These are phyloP conservation scores for Octonoba sinensis DNA, from an alignment of 2,888 invertebrate species.

Conservation along the genomic window DNA sequence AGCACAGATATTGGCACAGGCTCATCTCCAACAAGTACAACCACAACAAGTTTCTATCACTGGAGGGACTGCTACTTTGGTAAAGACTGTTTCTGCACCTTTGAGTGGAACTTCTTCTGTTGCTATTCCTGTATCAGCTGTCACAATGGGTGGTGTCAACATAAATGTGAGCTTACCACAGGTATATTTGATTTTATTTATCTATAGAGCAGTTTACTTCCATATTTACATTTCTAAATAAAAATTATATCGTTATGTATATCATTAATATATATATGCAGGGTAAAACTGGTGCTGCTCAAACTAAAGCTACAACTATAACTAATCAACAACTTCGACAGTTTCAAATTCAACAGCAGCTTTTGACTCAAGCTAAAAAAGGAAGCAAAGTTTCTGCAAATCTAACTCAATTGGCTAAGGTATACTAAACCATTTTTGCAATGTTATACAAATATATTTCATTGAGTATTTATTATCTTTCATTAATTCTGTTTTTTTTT, in stretches of 20 bases:
- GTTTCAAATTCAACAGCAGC: constrained; percentile 63
- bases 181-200: constrained; percentile 67
- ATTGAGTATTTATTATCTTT: neutral
- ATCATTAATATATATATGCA: constrained; percentile 33
- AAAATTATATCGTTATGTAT: too few species aligned
- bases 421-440: constrained; percentile 6
- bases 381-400: constrained; percentile 64
- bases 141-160: constrained; percentile 71
- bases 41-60: constrained; percentile 72
- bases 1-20: constrained; percentile 76
- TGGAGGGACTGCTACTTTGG: constrained; percentile 76
- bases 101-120: constrained; percentile 70
- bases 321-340: constrained; percentile 77
- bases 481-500: too few species aligned
- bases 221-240: too few species aligned
- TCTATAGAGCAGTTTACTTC: neutral
- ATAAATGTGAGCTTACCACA: constrained; percentile 73
- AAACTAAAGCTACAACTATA: constrained; percentile 73
- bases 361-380: constrained; percentile 58
- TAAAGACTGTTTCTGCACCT: constrained; percentile 76
- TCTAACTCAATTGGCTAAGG: constrained; percentile 65
- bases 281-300: constrained; percentile 68
- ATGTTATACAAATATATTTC: neutral
- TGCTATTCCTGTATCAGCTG: constrained; percentile 74
- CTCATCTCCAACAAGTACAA: constrained; percentile 68